A percentile compares a stretch with the other conserved stretches of the same genome.
These are phyloP conservation scores for Reinhardtius hippoglossoides DNA, from an alignment of 2,113 vertebrate genomes.

Conservation along the genomic window DNA sequence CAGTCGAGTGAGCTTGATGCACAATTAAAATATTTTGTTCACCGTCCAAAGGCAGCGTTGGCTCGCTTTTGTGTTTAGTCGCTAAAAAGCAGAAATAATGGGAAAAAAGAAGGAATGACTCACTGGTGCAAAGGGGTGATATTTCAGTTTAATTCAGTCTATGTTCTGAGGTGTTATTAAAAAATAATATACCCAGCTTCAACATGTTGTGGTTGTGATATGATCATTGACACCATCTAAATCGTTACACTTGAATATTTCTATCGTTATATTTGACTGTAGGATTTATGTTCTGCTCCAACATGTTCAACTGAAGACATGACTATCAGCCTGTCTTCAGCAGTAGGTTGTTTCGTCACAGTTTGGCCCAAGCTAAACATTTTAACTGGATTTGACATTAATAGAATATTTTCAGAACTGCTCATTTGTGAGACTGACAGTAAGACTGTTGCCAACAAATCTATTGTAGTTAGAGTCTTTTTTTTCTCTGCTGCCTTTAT, in stretches of 20 bases:
- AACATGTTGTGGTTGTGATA: too few relatives aligned
- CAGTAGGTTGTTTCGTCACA: background rate
- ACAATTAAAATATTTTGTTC: background rate
- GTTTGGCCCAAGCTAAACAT: background rate
- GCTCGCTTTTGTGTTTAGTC: background rate
- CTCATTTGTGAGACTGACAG: background rate
- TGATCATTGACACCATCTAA: background rate
- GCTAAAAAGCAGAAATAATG: background rate
- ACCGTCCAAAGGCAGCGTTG: background rate
- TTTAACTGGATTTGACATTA: background rate
- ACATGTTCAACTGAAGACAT: background rate
- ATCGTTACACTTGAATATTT: too few relatives aligned
- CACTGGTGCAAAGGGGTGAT: background rate
- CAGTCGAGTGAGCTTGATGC: background rate
- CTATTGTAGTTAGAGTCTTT: background rate
- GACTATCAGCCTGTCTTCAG: background rate
- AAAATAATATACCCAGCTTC: background rate
- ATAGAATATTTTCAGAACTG: background rate
- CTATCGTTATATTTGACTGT: too few relatives aligned
- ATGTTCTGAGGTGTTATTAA: background rate
- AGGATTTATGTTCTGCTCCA: background rate
- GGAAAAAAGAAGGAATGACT: background rate
- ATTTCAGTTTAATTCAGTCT: background rate
- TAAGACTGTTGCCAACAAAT: constrained; percentile 6
- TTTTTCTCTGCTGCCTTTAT: background rate